phyloP scores from a whole-genome alignment of 2,113 vertebrate species.

The Nerophis lumbriciformis region DNA sequence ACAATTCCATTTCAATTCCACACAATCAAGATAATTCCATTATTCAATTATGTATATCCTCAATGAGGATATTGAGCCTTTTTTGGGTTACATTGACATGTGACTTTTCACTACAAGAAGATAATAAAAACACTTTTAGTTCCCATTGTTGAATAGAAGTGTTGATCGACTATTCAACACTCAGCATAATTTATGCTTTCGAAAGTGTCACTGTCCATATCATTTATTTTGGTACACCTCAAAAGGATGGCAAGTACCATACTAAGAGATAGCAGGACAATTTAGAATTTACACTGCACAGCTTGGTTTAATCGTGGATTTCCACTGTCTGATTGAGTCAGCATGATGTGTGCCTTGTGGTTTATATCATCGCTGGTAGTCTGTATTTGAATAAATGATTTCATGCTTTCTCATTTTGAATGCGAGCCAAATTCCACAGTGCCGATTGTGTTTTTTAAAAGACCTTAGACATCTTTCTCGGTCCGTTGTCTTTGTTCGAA shows the following conservation, averaged over 20 bases:
- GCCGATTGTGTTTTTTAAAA: slow-evolving; percentile 1
- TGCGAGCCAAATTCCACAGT: slow-evolving; percentile 24
- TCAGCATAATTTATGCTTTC: background rate
- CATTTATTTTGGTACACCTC: background rate
- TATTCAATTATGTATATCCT: no score
- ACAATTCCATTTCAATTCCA: no score
- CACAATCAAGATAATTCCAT: no score
- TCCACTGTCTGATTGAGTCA: slow-evolving; percentile 1
- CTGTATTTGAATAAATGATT: slow-evolving; percentile 42
- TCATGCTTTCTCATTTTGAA: slow-evolving; percentile 35
- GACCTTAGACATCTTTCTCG: background rate
- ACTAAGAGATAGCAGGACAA: background rate
- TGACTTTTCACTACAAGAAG: no score
- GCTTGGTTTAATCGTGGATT: slow-evolving; percentile 2
- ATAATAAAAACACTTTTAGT: no score
- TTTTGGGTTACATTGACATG: no score
- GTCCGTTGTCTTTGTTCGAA: slow-evolving; percentile 2
- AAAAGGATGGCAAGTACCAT: background rate
- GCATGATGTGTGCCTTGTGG: slow-evolving; percentile 12
- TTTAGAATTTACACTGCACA: slow-evolving; percentile 2
- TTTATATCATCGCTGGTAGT: slow-evolving; percentile 13
- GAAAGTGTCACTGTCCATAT: background rate
- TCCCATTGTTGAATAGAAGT: no score
- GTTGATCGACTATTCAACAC: no score
- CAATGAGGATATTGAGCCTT: no score